phyloP scores from a whole-genome alignment of 2,888 invertebrate genomes.

The Plusia festucae region DNA sequence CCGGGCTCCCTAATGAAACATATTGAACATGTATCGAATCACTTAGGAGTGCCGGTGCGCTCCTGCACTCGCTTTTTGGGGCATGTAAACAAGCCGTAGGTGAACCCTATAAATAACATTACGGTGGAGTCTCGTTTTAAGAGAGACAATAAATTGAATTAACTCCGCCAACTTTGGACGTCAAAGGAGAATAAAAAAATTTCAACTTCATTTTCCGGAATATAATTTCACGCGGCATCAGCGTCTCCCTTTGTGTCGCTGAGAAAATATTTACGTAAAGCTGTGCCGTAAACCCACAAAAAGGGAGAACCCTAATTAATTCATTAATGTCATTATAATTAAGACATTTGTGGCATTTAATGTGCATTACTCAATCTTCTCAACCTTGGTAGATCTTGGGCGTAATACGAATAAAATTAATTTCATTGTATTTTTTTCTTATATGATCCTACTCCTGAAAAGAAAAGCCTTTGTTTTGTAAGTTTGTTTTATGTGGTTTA shows the following conservation, averaged over 20 bases:
- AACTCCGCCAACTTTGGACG: constrained; percentile 82
- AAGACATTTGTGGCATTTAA: constrained; percentile 76
- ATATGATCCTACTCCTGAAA: background rate
- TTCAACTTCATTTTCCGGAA: constrained; percentile 80
- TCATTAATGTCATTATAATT: constrained; percentile 82
- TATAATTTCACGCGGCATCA: constrained; percentile 83
- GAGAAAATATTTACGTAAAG: constrained; percentile 81
- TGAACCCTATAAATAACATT: constrained; percentile 86
- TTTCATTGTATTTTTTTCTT: background rate
- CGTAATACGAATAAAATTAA: background rate
- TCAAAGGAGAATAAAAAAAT: constrained; percentile 83
- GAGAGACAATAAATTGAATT: constrained; percentile 88
- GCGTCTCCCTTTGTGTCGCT: constrained; percentile 76
- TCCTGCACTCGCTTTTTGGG: constrained; percentile 84
- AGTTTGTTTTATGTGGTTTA: no score
- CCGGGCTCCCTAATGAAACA: constrained; percentile 87
- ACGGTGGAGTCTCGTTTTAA: constrained; percentile 84
- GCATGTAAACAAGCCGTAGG: constrained; percentile 84
- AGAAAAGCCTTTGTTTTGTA: no score
- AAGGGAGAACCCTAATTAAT: constrained; percentile 81
- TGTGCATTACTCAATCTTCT: constrained; percentile 70
- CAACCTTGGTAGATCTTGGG: constrained; percentile 54
- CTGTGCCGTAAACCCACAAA: constrained; percentile 72
- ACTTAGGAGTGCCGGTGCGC: constrained; percentile 85
- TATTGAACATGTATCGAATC: constrained; percentile 89